Evolutionary conservation across 2,113 vertebrate genomes (phyloP), one percentile per base, ranked within the genome.

Genomic region (Pelusios castaneus): DNA sequence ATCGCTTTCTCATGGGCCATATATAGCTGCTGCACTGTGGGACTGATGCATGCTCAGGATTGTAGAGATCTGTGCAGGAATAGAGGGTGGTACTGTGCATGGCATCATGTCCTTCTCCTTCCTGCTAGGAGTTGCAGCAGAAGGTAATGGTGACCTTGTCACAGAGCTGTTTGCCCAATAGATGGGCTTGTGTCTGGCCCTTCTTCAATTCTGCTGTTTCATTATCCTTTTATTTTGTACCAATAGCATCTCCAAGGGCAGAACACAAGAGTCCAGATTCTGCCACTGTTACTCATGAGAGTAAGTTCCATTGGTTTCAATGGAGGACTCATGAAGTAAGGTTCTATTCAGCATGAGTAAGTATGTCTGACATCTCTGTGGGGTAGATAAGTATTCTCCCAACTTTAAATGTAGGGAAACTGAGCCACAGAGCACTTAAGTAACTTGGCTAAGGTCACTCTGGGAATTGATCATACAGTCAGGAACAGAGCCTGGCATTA

Each of bases 291-390:
- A 16, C 49, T 90, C 45, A n/a, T 31, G 49, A 17, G 80, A n/a
- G 60, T 51, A 24, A 38, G 8, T 1, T n/a, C 76, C 55, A 27
- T 52, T 83, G 29, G 83, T 52, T 16, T 85, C 78, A 70, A 9
- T 84, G 24, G 55, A 9, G 24, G 16, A 16, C 78, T 29, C 10
- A 21, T 14, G 14, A 54, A 67, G 3, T 4, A 31, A 6, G 31
- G 16, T 41, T 45, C 55, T 81, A 70, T 13, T 45, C 55, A n/a
- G 6, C 12, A 1, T 0, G 0, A 83, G 34, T 45, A 52, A 14
- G 45, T 70, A 5, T 29, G 7, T 14, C 16, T 34, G 34, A 21
- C 56, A 58, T 58, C 56, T 10, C 27, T 58, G 56, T 6, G 5
- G 27, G 27, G 25, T 14, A 21, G 19, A 19, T 70, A 70, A 38